phyloP scores from a whole-genome alignment of 2,888 invertebrate genomes.

The Calliscelio sp. region DNA sequence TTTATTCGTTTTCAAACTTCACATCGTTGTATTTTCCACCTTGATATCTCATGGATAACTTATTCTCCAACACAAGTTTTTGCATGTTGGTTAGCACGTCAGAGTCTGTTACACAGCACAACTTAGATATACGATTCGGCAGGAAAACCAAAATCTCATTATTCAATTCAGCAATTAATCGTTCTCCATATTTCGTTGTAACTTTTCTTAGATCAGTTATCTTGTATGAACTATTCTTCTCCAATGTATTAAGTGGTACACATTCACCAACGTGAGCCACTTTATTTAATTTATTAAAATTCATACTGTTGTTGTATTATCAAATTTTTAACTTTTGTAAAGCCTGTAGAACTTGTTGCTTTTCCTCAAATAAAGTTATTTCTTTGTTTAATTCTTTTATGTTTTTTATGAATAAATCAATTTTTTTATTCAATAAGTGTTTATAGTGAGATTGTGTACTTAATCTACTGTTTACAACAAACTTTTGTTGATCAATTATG shows the following conservation, averaged over 20 bases:
- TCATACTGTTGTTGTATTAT: not conserved
- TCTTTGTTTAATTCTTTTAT: not conserved
- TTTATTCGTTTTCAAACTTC: no score
- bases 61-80: conserved; percentile 5
- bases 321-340: not conserved
- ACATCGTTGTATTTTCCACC: conserved; percentile 7
- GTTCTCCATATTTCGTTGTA: not conserved
- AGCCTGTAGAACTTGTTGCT: not conserved
- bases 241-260: not conserved
- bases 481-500: no score
- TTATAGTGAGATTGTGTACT: not conserved
- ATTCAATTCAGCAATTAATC: not conserved
- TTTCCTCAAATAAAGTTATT: not conserved
- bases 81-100: not conserved
- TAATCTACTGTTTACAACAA: not conserved
- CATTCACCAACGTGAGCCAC: not conserved
- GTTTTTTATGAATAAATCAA: not conserved
- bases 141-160: not conserved
- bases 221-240: not conserved
- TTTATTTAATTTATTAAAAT: not conserved
- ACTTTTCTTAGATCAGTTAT: not conserved
- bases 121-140: not conserved
- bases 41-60: conserved; percentile 11
- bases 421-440: not conserved
- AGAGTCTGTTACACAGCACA: not conserved